phyloP scores from a whole-genome alignment of 2,113 vertebrate genomes.

The Ariopsis seemanni region DNA sequence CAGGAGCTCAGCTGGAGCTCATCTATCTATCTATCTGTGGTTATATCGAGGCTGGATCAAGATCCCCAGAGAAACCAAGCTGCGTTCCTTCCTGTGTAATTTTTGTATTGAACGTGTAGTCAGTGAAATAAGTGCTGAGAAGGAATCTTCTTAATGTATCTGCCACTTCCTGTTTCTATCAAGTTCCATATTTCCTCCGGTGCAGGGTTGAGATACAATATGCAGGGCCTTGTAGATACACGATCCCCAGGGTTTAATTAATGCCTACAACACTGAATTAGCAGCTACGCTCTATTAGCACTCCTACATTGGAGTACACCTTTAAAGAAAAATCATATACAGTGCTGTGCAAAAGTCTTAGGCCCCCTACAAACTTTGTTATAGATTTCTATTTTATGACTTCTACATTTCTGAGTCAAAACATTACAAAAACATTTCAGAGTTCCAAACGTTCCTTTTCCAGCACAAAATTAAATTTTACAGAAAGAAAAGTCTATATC shows the following conservation, averaged over 20 bases:
- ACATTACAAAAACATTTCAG: too few relatives aligned
- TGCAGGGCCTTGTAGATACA: neutral
- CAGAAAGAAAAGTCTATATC: too few relatives aligned
- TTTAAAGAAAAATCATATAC: neutral
- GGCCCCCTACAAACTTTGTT: too few relatives aligned
- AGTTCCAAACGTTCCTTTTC: too few relatives aligned
- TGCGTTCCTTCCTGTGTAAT: neutral
- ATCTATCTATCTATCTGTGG: neutral
- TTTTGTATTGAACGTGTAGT: neutral
- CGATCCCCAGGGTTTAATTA: neutral
- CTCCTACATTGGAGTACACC: neutral
- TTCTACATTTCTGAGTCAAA: too few relatives aligned
- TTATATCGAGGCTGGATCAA: neutral
- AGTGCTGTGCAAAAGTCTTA: too few relatives aligned
- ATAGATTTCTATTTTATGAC: too few relatives aligned
- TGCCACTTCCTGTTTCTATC: constrained; percentile 15
- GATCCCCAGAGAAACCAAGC: constrained; percentile 1
- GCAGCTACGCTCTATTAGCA: neutral
- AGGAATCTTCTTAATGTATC: neutral
- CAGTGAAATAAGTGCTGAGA: constrained; percentile 9
- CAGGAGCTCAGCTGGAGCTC: neutral
- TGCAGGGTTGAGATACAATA: neutral
- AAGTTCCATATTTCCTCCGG: neutral
- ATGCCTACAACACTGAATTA: neutral
- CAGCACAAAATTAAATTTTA: too few relatives aligned